Evolutionary conservation across 1,140 invertebrate genomes (phyloP), one percentile per base, ranked within the genome.

Genomic region (Coenobita brevimanus): DNA sequence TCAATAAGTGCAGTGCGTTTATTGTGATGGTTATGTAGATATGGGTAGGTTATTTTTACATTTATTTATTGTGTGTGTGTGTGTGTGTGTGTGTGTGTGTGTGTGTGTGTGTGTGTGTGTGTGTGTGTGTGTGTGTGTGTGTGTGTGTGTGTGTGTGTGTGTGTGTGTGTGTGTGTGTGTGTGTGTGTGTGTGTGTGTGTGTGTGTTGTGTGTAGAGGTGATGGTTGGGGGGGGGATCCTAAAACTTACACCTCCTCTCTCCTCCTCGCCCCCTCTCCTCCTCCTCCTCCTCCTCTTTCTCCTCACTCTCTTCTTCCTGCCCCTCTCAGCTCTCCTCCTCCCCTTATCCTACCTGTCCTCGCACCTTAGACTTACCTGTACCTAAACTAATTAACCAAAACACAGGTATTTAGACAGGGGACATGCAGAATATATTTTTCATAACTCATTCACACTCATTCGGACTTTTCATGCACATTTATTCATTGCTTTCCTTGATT

Each of bases 101-200:
- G 17, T 64, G 17, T 64, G 17, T 64, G 17, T 64, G 0, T 13
- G 17, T 64, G 17, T 64, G 17, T 64, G 17, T 21, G 17, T 17
- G 17, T 64, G 17, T 62, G n/a, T 60, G 21, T 57, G 2, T 80
- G 3, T 27, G 0, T 64, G 33, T 60, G 15, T 81, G 33, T 81
- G 64, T 71, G 64, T 83, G 64, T 75, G 67, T 75, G 82, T 83
- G 41, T 73, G 82, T 83, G 69, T 83, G 43, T 73, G 46, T 57
- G 21, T 54, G 43, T 73, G 75, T 43, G 36, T 43, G 75, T 78
- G 75, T 78, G 75, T 78, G 75, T 73, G 69, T 73, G 69, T 73
- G 69, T 73, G 69, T 73, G 69, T 73, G 69, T 73, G 69, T 73
- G 69, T 73, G 69, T 73, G 69, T 73, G 69, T 73, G 69, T 73